A percentile compares a stretch with the other conserved stretches of the same genome.
phyloP scores from a whole-genome alignment of 2,888 invertebrate genomes.

The Pilophorus perplexus region DNA sequence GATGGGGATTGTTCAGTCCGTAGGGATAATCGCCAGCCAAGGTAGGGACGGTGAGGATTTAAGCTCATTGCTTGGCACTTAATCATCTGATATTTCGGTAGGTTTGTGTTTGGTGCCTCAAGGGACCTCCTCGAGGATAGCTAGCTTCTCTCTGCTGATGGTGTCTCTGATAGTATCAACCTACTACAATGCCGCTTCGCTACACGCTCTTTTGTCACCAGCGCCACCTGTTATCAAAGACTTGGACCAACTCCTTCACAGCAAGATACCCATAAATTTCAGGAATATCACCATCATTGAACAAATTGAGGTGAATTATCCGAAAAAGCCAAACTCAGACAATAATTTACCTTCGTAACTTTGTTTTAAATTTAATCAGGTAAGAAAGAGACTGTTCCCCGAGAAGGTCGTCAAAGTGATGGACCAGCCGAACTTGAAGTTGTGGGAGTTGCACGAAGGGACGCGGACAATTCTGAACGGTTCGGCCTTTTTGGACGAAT shows the following conservation, averaged over 20 bases:
- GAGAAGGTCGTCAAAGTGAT: background rate
- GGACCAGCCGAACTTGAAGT: background rate
- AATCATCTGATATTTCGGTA: background rate
- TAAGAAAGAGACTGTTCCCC: background rate
- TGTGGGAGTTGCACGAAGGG: constrained; percentile 1
- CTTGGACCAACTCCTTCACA: constrained; percentile 10
- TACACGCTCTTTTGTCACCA: constrained; percentile 26
- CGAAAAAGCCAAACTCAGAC: too few relatives aligned
- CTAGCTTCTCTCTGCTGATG: constrained; percentile 12
- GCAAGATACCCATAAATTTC: background rate
- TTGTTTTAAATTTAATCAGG: too few relatives aligned
- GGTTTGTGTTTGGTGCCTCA: constrained; percentile 9
- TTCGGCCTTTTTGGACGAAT: constrained; percentile 17
- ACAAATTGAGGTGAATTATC: too few relatives aligned
- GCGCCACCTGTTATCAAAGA: constrained; percentile 15
- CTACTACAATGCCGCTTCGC: constrained; percentile 36
- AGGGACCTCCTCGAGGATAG: constrained; percentile 11
- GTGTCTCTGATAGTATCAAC: constrained; percentile 26
- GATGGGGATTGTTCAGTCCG: constrained; percentile 8
- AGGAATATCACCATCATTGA: too few relatives aligned
- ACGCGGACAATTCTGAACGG: constrained; percentile 8
- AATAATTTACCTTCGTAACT: too few relatives aligned
- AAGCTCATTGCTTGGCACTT: too few relatives aligned
- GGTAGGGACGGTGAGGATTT: background rate
- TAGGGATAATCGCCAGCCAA: constrained; percentile 20